Conservation (phyloP, 1,140 invertebrate species). For the Lordiphosa mommai region DNA sequence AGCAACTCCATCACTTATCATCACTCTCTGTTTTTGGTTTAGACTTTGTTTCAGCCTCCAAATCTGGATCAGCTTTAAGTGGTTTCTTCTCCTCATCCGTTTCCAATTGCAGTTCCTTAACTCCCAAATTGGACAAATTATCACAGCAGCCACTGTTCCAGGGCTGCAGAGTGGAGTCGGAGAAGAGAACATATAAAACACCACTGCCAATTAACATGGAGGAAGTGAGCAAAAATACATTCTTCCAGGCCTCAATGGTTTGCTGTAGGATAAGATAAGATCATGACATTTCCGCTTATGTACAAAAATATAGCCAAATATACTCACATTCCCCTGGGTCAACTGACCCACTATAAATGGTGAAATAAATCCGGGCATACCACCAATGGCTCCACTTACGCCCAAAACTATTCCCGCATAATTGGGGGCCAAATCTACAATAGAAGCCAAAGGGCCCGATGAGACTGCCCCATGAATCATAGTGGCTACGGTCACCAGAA, state of each 20-base stretch:
- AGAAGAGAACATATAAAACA: constrained; percentile 82
- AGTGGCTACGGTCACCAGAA: constrained; percentile 83
- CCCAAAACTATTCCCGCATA: constrained; percentile 84
- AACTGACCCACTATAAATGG: constrained; percentile 83
- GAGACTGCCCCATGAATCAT: constrained; percentile 84
- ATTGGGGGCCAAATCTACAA: constrained; percentile 86
- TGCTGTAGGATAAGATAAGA: constrained; percentile 81
- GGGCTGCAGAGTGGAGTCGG: constrained; percentile 82
- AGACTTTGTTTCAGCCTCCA: not conserved
- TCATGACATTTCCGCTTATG: not conserved
- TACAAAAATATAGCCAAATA: not conserved
- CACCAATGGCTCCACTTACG: constrained; percentile 81
- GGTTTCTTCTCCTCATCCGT: constrained; percentile 47
- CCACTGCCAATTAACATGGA: constrained; percentile 81
- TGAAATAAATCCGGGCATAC: constrained; percentile 82
- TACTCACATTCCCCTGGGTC: constrained; percentile 83
- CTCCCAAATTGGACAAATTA: constrained; percentile 21
- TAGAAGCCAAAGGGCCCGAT: constrained; percentile 83
- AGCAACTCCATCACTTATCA: constrained; percentile 24
- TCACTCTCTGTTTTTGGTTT: constrained; percentile 25
- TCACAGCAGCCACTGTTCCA: constrained; percentile 81
- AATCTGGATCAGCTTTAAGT: constrained; percentile 18
- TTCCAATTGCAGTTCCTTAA: constrained; percentile 51
- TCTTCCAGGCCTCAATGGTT: constrained; percentile 85
- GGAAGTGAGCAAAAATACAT: constrained; percentile 83